Percentiles rank a stretch among this genome's conserved stretches.
Evolutionary conservation across 2,888 invertebrate genomes (phyloP).

Genomic region (Melanostoma scalare): DNA sequence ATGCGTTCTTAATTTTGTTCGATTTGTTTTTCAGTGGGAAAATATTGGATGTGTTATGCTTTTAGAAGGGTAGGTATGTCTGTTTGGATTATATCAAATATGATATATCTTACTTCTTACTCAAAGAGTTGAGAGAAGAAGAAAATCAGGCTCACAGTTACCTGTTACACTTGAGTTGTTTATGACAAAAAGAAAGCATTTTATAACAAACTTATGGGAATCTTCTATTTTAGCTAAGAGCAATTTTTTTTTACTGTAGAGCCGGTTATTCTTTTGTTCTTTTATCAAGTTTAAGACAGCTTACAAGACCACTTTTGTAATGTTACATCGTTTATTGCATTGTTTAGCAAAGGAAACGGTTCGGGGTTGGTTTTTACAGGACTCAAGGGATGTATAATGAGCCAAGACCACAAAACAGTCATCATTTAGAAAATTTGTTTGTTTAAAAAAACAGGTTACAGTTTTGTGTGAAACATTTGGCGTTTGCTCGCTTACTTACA

Average conservation of each 20-base stretch:
- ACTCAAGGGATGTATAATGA: conserved; percentile 24
- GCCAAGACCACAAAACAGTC: conserved; percentile 25
- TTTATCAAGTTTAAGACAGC: conserved; percentile 32
- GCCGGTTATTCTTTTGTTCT: conserved; percentile 44
- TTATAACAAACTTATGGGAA: conserved; percentile 16
- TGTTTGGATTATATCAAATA: conserved; percentile 23
- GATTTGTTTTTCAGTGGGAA: conserved; percentile 28
- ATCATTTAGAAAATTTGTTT: not conserved
- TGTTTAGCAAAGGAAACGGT: conserved; percentile 25
- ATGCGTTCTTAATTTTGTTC: conserved; percentile 32
- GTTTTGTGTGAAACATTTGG: too few species aligned
- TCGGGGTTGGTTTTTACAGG: conserved; percentile 45
- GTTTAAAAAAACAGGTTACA: too few species aligned
- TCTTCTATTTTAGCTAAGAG: not conserved
- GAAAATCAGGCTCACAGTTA: conserved; percentile 13
- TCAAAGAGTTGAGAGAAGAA: conserved; percentile 12
- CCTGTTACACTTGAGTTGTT: conserved; percentile 48
- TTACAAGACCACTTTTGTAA: conserved; percentile 66
- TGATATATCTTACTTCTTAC: conserved; percentile 12
- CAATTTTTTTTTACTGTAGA: conserved; percentile 5
- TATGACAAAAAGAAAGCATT: conserved; percentile 42
- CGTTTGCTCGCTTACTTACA: too few species aligned
- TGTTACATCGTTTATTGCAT: conserved; percentile 51
- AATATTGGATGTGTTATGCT: conserved; percentile 4
- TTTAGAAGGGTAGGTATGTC: conserved; percentile 9